These are phyloP conservation scores for Erpobdella octoculata DNA, from an alignment of 2,888 invertebrate genomes.

Conservation along the genomic window DNA sequence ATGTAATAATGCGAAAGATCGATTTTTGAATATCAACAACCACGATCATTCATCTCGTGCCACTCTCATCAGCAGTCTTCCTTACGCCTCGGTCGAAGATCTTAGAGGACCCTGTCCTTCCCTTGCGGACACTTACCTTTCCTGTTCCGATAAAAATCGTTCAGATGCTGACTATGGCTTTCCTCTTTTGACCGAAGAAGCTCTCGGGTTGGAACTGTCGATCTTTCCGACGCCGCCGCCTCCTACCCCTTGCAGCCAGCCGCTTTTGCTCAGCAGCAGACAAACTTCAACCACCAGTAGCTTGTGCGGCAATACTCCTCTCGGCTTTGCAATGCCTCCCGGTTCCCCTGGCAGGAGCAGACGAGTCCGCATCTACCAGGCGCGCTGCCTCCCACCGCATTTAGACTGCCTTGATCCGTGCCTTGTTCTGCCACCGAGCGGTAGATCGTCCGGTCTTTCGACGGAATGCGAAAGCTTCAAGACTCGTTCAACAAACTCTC, in stretches of 20 bases:
- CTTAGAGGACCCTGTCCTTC: constrained; percentile 2
- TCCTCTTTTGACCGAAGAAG: no score
- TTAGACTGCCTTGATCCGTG: constrained; percentile 9
- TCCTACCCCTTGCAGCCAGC: constrained; percentile 10
- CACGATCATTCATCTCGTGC: not conserved
- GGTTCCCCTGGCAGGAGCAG: not conserved
- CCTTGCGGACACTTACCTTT: not conserved
- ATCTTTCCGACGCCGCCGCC: not conserved
- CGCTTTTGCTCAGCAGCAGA: not conserved
- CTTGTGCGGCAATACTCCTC: not conserved
- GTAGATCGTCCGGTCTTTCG: not conserved
- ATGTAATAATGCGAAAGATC: no score
- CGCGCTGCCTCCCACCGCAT: not conserved
- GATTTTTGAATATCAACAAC: not conserved
- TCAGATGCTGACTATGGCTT: no score
- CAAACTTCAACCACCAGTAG: not conserved
- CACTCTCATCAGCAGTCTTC: not conserved
- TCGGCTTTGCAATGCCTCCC: not conserved
- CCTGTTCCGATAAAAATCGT: not conserved
- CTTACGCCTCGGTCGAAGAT: no score
- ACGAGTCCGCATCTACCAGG: not conserved
- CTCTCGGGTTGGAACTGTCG: no score
- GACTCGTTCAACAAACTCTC: no score
- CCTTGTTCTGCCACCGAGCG: constrained; percentile 10
- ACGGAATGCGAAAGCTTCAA: not conserved